Evolutionary conservation across 2,888 invertebrate genomes (phyloP), one percentile per base, ranked within the genome.

Genomic region (Molorchus minor): DNA sequence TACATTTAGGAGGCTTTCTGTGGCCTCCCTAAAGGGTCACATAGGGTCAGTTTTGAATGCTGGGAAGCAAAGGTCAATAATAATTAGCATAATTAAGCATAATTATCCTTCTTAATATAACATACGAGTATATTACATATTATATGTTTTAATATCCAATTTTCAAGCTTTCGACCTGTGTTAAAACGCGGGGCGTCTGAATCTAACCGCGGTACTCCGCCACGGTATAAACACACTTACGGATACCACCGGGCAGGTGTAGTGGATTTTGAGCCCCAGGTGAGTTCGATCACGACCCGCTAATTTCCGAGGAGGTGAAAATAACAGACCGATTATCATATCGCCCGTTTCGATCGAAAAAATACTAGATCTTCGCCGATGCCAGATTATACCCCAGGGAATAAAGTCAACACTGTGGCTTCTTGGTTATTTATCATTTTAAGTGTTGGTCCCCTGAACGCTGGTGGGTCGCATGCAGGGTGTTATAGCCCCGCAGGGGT

Each of bases 271-370:
- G 29, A 58, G 61, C 67, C 68, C 64, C 74, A 73, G 74, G 74
- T 74, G 72, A 74, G 71, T 62, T 65, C 62, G 72, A 74, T 73
- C 41, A 52, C 74, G 73, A 71, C 74, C 77, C 73, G 77, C 77
- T 78, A 79, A 79, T 79, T 79, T 78, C 76, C 77, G 74, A 78
- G 77, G 75, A 79, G 79, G 79, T 77, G 79, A 79, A 79, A 79
- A 79, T 79, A 78, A 79, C 78, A 79, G 75, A 69, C 65, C 78
- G 76, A 78, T 78, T 79, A 79, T 77, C 78, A 74, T 77, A 78
- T 76, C 75, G 67, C 71, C 61, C 58, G 33, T 47, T 61, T 45
- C 57, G 63, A 66, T 66, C 66, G 30, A 61, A 61, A 45, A 62
- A n/a, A 66, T 64, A 36, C 52, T 58, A 61, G 45, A 58, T 58